phyloP scores from a whole-genome alignment of 2,888 invertebrate genomes.

The Patella caerulea region DNA sequence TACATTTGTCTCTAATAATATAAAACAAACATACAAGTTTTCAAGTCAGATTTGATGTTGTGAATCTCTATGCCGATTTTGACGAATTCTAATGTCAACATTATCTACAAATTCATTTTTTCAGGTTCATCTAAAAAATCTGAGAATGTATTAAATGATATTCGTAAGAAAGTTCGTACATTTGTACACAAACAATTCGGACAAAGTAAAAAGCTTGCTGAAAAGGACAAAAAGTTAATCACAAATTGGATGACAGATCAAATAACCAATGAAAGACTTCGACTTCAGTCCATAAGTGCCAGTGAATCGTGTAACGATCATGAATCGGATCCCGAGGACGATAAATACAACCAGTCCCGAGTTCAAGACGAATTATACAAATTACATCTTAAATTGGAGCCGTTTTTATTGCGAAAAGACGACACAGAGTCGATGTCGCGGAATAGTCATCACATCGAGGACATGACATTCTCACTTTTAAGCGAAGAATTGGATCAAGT shows the following conservation, averaged over 20 bases:
- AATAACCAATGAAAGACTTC: conserved; percentile 26
- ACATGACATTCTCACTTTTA: conserved; percentile 31
- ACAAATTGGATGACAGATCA: conserved; percentile 38
- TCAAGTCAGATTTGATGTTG: too few species aligned
- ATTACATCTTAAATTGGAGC: conserved; percentile 34
- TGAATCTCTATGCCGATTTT: too few species aligned
- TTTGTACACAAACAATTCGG: conserved; percentile 60
- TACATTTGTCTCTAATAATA: too few species aligned
- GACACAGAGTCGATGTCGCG: not conserved
- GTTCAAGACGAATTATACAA: conserved; percentile 29
- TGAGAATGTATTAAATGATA: conserved; percentile 41
- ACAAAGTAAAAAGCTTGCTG: conserved; percentile 55
- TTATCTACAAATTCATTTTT: not conserved
- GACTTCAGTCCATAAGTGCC: conserved; percentile 25
- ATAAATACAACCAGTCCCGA: conserved; percentile 7
- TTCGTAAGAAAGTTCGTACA: conserved; percentile 48
- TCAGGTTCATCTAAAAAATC: not conserved
- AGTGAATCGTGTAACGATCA: conserved; percentile 13
- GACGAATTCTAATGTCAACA: too few species aligned
- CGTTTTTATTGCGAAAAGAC: conserved; percentile 16
- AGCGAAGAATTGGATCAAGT: conserved; percentile 26
- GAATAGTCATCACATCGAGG: conserved; percentile 25
- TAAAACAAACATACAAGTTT: too few species aligned
- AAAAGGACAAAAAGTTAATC: conserved; percentile 56
- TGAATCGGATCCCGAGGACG: conserved; percentile 18